Base-by-base conservation (phyloP, 2,113 vertebrate species). In the Cichladusa arquata region DNA sequence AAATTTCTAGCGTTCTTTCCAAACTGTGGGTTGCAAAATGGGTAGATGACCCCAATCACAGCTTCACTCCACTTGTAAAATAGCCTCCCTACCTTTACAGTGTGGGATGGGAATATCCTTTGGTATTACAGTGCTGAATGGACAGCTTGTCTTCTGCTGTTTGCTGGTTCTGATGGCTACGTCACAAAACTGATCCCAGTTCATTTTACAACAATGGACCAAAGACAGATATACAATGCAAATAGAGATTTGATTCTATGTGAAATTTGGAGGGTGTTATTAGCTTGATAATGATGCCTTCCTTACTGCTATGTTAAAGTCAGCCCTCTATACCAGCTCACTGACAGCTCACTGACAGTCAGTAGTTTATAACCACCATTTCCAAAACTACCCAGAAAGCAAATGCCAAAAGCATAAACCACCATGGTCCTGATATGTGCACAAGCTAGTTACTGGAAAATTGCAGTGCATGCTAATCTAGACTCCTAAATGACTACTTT, bases 351-450 rank as follows among this genome's bases (percentile, higher is more conserved):
- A 29, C 4, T 81, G 65, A 24, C 26, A 44, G 24, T 8, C 34
- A 66, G 11, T 34, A 38, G 24, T 34, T 74, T 47, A 47, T 34
- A 84, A 85, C 90, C 25, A 29, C 14, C 29, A 36, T 76, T 45
- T 72, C 48, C 65, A 93, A 94, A 82, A 51, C 25, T 26, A 42
- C 5, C 7, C 15, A 64, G 16, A 53, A 87, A 73, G 12, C 25
- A 81, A 70, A 62, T 45, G 14, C 20, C 17, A 28, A 79, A 82
- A 79, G 7, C 38, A 74, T 19, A 74, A 86, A 62, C 23, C n/a
- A 38, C 12, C 0, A 2, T 8, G 1, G 5, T 62, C 10, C 36
- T 58, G 51, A 50, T n/a, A 48, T 11, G 5, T 2, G 1, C 22
- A 81, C 26, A 15, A 81, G 65, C 12, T 56, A 65, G 8, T 14